Evolutionary conservation across 2,888 invertebrate species (phyloP), one percentile per base, ranked within the genome.

Genomic region (Chrysomela aeneicollis): DNA sequence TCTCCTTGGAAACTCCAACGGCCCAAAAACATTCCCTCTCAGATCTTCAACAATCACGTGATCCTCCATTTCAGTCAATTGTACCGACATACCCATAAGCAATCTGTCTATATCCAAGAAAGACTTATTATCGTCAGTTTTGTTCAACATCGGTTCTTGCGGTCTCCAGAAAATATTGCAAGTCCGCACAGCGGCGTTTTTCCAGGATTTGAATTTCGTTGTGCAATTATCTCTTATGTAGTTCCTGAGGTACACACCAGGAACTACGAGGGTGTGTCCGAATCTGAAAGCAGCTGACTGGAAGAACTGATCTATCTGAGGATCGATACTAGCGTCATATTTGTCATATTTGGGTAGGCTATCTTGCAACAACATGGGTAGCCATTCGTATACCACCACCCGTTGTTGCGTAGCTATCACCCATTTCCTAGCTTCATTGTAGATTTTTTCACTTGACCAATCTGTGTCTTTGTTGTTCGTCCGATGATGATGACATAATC

Each of bases 231-330:
- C 78, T 59, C 81, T 77, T 2, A 76, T 79, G 69, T 83, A 84
- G 68, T 84, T 81, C 50, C 85, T 70, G 47, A 85, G 73, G 70
- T 85, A 84, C 0, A 86, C 85, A 10, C 86, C 87, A 30, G 87
- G 84, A 17, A 86, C 84, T 6, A 88, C 87, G 35, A 88, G 76
- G 1, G 88, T 87, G 71, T 87, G 87, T 0, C 87, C 87, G 76
- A 87, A 88, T 68, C 87, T 79, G 82, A 88, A 87, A 2, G 88
- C 88, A 5, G 87, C 87, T 6, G 86, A 79, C 78, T 88, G 87
- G 71, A 88, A 88, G 69, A 87, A 85, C 68, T 87, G 87, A 61
- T 86, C 86, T 46, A 88, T 86, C 74, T 87, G 87, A 4, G 88
- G 87, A 77, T 88, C 85, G 37, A 86, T 77, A 61, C 80, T 82